A percentile compares a stretch with the other conserved stretches of the same genome.
phyloP scores from a whole-genome alignment of 2,797 vertebrate species.

The Numenius phaeopus region DNA sequence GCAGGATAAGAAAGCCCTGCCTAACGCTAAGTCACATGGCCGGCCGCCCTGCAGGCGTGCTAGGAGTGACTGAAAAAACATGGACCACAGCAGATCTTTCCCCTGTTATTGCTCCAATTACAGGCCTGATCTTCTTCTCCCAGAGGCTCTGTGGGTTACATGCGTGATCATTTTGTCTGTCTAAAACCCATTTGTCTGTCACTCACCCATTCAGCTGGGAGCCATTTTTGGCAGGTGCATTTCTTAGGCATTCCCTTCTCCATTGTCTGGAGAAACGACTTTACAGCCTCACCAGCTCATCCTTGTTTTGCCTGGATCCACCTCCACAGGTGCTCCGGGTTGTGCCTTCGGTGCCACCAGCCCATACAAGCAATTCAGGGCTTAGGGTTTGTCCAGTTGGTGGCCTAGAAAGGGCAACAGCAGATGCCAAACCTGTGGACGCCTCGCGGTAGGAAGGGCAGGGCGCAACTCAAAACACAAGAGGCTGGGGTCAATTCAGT shows the following conservation, averaged over 20 bases:
- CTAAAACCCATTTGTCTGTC: background rate
- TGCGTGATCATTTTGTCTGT: background rate
- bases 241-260: background rate
- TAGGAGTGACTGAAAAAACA: background rate
- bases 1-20: background rate
- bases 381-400: background rate
- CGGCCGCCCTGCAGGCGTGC: fast-evolving
- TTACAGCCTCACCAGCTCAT: background rate
- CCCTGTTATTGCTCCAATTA: background rate
- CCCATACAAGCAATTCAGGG: background rate
- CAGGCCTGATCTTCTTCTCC: background rate
- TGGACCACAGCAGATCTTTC: background rate
- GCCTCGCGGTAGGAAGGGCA: fast-evolving
- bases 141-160: background rate
- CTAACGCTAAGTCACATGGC: fast-evolving
- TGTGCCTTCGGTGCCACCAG: background rate
- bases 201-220: background rate
- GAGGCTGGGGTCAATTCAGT: background rate
- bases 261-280: background rate
- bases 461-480: background rate
- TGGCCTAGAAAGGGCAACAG: background rate
- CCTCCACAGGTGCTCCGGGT: background rate
- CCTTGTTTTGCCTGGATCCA: background rate
- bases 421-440: background rate
- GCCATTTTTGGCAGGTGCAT: background rate